Conservation (phyloP, 2,113 vertebrate species). For the Bagarius yarrelli region DNA sequence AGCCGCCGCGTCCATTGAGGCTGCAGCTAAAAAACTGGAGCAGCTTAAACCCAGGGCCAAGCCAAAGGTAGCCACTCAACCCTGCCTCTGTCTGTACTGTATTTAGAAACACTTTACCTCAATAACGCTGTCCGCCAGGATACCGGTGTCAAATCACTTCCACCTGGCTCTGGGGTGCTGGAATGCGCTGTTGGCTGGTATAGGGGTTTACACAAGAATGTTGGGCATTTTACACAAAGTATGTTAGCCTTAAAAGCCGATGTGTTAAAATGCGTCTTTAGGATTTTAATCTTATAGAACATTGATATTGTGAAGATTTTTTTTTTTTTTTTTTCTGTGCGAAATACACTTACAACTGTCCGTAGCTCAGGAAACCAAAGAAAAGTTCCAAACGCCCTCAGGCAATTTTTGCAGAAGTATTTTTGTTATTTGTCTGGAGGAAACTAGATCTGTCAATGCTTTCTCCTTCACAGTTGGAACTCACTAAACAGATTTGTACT, state of each 20-base stretch:
- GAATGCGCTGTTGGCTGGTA: slow-evolving; percentile 32
- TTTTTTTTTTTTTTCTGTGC: slow-evolving; percentile 60
- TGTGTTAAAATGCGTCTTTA: neutral
- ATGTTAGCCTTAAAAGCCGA: neutral
- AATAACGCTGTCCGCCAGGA: slow-evolving; percentile 12
- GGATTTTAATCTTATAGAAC: neutral
- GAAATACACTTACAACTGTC: slow-evolving; percentile 60
- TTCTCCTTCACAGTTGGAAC: slow-evolving; percentile 31
- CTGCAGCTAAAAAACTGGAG: slow-evolving; percentile 97
- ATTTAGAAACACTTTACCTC: slow-evolving; percentile 7
- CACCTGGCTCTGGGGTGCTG: slow-evolving; percentile 7
- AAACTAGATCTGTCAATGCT: slow-evolving; percentile 49
- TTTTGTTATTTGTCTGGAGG: slow-evolving; percentile 56
- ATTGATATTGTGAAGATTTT: slow-evolving; percentile 48
- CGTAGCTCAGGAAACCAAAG: slow-evolving; percentile 49
- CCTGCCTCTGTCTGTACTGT: slow-evolving; percentile 39
- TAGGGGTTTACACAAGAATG: slow-evolving; percentile 1
- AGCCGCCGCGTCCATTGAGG: slow-evolving; percentile 96
- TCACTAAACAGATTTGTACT: slow-evolving; percentile 19
- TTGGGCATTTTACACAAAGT: neutral
- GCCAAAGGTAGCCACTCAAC: slow-evolving; percentile 81
- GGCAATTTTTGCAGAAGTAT: slow-evolving; percentile 55
- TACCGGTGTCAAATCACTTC: slow-evolving; percentile 32
- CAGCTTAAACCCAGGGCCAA: slow-evolving; percentile 96
- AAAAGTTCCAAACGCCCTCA: slow-evolving; percentile 56